A percentile compares a stretch with the other conserved stretches of the same genome.
These are phyloP conservation scores for Lasioglossum vierecki DNA, from an alignment of 2,888 invertebrate species.

Conservation along the genomic window DNA sequence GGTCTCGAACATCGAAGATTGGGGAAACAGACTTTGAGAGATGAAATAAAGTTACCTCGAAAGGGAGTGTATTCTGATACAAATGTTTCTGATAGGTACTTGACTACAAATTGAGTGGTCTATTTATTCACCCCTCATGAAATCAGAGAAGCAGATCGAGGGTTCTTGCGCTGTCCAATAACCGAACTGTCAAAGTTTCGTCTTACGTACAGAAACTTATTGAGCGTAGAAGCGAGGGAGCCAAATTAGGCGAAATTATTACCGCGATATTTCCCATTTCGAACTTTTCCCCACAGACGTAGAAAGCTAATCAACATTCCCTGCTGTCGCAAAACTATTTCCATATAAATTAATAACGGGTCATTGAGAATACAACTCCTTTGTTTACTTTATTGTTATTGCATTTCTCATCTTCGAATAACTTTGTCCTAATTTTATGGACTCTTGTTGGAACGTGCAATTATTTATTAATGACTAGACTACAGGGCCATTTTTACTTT, in stretches of 20 bases:
- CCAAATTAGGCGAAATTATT: neutral
- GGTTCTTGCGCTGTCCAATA: conserved; percentile 11
- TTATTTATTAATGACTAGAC: no score
- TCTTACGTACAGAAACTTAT: conserved; percentile 14
- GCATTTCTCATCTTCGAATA: neutral
- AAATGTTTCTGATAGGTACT: neutral
- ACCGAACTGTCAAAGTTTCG: conserved; percentile 7
- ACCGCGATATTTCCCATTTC: neutral
- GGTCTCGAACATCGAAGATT: neutral
- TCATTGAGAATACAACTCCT: neutral
- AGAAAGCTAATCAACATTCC: neutral
- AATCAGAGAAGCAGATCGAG: neutral
- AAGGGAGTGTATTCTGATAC: conserved; percentile 2
- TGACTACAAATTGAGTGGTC: neutral
- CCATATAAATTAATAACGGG: neutral
- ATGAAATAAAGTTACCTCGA: neutral
- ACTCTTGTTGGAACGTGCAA: neutral
- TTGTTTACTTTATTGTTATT: neutral
- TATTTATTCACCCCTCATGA: conserved; percentile 23
- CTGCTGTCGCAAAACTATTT: neutral
- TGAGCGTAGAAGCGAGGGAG: neutral
- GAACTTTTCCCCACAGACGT: conserved; percentile 1
- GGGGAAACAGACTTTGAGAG: neutral
- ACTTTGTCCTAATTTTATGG: neutral
- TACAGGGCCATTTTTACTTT: no score